These are phyloP conservation scores for Lamprologus tigripictilis DNA, from an alignment of 2,113 vertebrate genomes.

Conservation along the genomic window DNA sequence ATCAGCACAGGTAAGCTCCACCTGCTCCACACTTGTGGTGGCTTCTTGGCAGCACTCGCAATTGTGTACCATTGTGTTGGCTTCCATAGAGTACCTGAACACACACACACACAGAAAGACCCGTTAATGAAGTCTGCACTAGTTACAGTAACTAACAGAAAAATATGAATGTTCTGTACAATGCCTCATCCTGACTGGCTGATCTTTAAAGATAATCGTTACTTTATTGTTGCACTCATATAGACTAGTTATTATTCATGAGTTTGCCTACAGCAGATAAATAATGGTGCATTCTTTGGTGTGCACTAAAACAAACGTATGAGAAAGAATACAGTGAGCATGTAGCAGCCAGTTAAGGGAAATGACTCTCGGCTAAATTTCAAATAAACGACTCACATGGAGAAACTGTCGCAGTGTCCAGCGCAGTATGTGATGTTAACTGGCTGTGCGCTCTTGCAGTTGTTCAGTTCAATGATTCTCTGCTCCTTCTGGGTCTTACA, in stretches of 20 bases:
- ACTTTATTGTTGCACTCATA: neutral
- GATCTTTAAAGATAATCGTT: neutral
- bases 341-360: neutral
- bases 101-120: neutral
- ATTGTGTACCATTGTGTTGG: constrained; percentile 58
- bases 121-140: neutral
- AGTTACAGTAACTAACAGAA: neutral
- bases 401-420: constrained; percentile 76
- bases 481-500: constrained; percentile 62
- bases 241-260: neutral
- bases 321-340: neutral
- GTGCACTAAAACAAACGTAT: neutral
- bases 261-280: neutral
- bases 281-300: neutral
- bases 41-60: constrained; percentile 81
- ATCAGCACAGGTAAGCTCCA: constrained; percentile 69
- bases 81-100: constrained; percentile 77
- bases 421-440: constrained; percentile 76
- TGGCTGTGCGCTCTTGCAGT: constrained; percentile 60
- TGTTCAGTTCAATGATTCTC: constrained; percentile 50
- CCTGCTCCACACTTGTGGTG: constrained; percentile 47
- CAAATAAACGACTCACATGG: constrained; percentile 72
- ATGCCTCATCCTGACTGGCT: neutral
- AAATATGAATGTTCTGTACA: neutral
- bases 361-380: neutral